These are phyloP conservation scores for Microtus pennsylvanicus DNA, from an alignment of 2,113 vertebrate species.

Conservation along the genomic window DNA sequence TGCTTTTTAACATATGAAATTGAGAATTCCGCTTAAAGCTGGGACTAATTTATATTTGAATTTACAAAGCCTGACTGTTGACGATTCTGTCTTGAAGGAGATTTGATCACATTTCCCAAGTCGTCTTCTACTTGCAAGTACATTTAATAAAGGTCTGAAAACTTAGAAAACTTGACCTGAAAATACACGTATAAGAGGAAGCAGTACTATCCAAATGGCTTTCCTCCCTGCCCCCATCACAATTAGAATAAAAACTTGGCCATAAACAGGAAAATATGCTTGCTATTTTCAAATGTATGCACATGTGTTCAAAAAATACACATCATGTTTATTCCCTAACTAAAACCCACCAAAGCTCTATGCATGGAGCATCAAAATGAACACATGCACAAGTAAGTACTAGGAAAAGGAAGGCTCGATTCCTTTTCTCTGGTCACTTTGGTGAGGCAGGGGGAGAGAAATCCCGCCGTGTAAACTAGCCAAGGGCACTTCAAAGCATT, in stretches of 20 bases:
- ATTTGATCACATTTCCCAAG: slow-evolving; percentile 6
- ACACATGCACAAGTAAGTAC: slow-evolving; percentile 6
- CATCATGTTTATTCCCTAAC: slow-evolving; percentile 38
- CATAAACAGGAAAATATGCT: slow-evolving; percentile 31
- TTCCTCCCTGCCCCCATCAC: neutral
- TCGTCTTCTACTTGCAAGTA: neutral
- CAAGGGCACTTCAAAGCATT: neutral
- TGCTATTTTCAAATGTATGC: slow-evolving; percentile 42
- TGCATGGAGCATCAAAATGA: slow-evolving; percentile 12
- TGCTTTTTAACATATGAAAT: slow-evolving; percentile 18
- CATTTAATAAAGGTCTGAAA: slow-evolving; percentile 44
- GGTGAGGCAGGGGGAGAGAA: neutral
- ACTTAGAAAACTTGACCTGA: slow-evolving; percentile 38
- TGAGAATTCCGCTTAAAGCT: slow-evolving; percentile 30
- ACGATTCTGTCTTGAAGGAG: slow-evolving; percentile 3
- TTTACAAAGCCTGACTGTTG: slow-evolving; percentile 4
- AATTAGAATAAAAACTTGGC: slow-evolving; percentile 39
- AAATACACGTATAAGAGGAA: slow-evolving; percentile 12
- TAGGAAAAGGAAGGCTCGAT: neutral
- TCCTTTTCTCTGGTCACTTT: slow-evolving; percentile 13
- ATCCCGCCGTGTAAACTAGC: neutral
- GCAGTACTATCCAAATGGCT: neutral
- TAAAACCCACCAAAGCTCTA: slow-evolving; percentile 30
- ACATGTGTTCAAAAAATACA: neutral
- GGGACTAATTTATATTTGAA: slow-evolving; percentile 38